A percentile compares a stretch with the other conserved stretches of the same genome.
phyloP scores from a whole-genome alignment of 2,888 invertebrate genomes.

The Tuta absoluta region DNA sequence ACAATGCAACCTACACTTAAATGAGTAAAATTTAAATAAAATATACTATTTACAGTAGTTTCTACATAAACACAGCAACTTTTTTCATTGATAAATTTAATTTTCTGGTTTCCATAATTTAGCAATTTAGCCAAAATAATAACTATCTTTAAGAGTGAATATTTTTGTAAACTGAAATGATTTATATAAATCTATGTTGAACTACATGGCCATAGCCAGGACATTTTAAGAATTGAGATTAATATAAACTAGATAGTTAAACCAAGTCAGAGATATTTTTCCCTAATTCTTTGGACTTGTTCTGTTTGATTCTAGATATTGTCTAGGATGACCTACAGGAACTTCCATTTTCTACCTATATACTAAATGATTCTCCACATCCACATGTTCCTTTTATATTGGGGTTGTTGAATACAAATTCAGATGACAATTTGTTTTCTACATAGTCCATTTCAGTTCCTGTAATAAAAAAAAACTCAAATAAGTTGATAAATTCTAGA shows the following conservation, averaged over 20 bases:
- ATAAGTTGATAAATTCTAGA: not conserved
- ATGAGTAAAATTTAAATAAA: not conserved
- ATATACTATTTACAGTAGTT: slow-evolving; percentile 16
- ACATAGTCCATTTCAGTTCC: slow-evolving; percentile 99
- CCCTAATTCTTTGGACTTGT: not conserved
- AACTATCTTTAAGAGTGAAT: too few species aligned
- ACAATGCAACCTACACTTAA: slow-evolving; percentile 6
- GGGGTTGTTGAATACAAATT: slow-evolving; percentile 99
- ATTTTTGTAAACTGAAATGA: too few species aligned
- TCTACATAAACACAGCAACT: slow-evolving; percentile 4
- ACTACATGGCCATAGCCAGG: slow-evolving; percentile 3
- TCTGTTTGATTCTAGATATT: not conserved
- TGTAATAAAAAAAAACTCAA: slow-evolving; percentile 44
- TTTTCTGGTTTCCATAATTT: not conserved
- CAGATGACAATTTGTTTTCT: slow-evolving; percentile 93
- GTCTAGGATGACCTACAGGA: not conserved
- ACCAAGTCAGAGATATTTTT: not conserved
- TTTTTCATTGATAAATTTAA: not conserved
- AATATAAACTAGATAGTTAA: not conserved
- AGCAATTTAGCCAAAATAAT: too few species aligned
- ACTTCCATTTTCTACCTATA: slow-evolving; percentile 71
- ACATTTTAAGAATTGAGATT: slow-evolving; percentile 5
- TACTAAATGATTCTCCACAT: slow-evolving; percentile 99
- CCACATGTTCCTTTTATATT: slow-evolving; percentile 99
- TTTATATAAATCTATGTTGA: not conserved